These are phyloP conservation scores for Leucoraja ocellata DNA, from an alignment of 2,797 vertebrate species.

Conservation along the genomic window DNA sequence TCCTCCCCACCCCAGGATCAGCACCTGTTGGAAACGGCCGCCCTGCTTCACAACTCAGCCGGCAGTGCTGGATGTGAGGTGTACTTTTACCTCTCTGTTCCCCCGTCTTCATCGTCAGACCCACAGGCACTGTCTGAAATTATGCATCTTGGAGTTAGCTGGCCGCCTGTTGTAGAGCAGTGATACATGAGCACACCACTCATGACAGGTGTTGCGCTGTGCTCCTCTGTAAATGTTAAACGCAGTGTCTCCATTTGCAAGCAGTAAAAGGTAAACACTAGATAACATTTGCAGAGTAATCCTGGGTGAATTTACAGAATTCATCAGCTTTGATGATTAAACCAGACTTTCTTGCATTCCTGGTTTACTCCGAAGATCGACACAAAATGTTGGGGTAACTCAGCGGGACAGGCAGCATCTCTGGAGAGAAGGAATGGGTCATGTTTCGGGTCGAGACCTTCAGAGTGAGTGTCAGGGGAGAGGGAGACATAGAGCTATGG, in stretches of 20 bases:
- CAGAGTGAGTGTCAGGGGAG: no score
- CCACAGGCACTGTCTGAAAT: not conserved
- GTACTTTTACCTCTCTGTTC: not conserved
- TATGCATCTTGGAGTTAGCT: not conserved
- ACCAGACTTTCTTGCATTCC: not conserved
- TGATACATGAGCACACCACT: not conserved
- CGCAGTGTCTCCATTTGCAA: not conserved
- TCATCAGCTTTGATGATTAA: not conserved
- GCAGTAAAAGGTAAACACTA: not conserved
- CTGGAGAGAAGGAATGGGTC: no score
- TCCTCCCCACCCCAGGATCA: not conserved
- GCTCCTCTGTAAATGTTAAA: not conserved
- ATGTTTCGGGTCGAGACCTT: no score
- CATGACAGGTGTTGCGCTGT: not conserved
- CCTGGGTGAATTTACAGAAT: not conserved
- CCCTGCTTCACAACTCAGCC: not conserved
- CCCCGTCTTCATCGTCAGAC: not conserved
- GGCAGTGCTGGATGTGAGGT: not conserved
- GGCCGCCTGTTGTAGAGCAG: not conserved
- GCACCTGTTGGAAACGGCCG: not conserved
- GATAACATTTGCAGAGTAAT: not conserved
- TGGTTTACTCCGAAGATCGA: no score
- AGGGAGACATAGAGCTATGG: no score
- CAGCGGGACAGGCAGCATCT: no score
- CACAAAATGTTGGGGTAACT: no score